Base-by-base conservation (phyloP, 2,797 vertebrate species). In the Sebastes hubbsi region DNA sequence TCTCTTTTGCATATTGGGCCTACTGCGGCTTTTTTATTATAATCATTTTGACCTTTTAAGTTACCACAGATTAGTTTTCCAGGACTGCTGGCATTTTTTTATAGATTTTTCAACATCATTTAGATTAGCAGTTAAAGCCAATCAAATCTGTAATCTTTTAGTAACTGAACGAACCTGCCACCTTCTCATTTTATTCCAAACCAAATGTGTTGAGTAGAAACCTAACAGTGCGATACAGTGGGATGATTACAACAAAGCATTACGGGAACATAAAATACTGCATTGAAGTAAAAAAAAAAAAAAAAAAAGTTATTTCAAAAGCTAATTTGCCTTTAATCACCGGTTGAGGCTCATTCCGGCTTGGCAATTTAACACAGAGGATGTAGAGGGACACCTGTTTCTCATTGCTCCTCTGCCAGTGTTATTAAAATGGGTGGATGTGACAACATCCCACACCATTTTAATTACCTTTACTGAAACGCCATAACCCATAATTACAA, bases 381-480 rank as follows among this genome's bases (percentile, higher is more conserved):
- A 66, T 66, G 61, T 65, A 73, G 77, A 79, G 18, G 72, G 79
- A 87, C 88, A 81, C 84, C 82, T 87, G 87, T 58, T 90, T 82
- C 69, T 72, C 73, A 79, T 62, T 22, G 75, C 86, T 83, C 38
- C 71, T 79, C 67, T 77, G 72, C 65, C 54, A 34, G 54, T 73
- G 68, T 87, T 80, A 91, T 88, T 87, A 88, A 86, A 90, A 80
- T 68, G 58, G 72, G 59, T 61, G 86, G 77, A 80, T 85, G 81
- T 74, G 76, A 78, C 84, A 80, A 77, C 81, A 42, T 65, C 81
- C 69, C 75, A 69, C 65, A 89, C 80, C 80, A 59, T 78, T 64
- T 75, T 88, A 88, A 92, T 92, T 91, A 85, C 79, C 82, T 82
- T 87, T 46, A 69, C 82, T 77, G 67, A 87, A 91, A 87, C 72